These are phyloP conservation scores for Mustelus asterias DNA, from an alignment of 2,113 vertebrate species.

Conservation along the genomic window DNA sequence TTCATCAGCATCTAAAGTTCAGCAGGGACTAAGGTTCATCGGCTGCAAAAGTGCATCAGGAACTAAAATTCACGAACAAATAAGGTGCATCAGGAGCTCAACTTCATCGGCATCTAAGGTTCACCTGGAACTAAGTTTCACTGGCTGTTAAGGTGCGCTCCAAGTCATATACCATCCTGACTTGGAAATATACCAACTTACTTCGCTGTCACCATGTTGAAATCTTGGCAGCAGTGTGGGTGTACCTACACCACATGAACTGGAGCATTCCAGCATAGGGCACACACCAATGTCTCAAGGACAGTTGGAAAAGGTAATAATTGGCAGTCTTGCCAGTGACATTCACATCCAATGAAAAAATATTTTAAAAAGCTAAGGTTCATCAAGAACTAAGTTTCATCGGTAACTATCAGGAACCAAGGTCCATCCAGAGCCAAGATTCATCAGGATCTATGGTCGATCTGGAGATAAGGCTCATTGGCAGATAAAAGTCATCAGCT, in stretches of 20 bases:
- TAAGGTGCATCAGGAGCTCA: background rate
- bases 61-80: background rate
- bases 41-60: background rate
- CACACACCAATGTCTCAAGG: background rate
- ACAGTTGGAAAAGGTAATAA: background rate
- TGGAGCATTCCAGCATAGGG: background rate
- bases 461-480: background rate
- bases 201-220: background rate
- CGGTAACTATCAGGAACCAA: background rate
- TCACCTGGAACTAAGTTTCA: background rate
- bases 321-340: background rate
- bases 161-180: background rate
- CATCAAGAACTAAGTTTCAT: background rate
- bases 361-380: background rate
- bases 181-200: background rate
- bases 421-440: background rate
- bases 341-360: background rate
- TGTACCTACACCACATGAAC: background rate
- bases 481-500: background rate
- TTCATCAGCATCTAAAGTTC: background rate
- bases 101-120: background rate
- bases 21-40: background rate
- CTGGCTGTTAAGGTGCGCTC: background rate
- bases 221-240: background rate
- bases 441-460: background rate